These are phyloP conservation scores for Thelaira solivaga DNA, from an alignment of 2,888 invertebrate genomes.

Conservation along the genomic window DNA sequence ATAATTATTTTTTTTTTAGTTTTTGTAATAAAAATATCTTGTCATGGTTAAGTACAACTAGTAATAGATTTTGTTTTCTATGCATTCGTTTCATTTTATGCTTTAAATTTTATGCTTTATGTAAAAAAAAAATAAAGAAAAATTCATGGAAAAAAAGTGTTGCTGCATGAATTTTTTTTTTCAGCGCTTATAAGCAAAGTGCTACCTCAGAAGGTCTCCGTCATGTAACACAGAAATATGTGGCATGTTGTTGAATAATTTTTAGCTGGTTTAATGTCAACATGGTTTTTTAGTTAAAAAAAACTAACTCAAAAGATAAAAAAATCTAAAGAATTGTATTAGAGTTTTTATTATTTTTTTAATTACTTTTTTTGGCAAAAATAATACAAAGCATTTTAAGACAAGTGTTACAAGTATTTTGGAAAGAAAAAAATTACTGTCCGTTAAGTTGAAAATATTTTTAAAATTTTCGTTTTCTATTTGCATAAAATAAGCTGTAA, in stretches of 20 bases:
- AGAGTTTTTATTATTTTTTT: slow-evolving; percentile 17
- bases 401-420: slow-evolving; percentile 55
- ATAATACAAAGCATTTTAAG: slow-evolving; percentile 46
- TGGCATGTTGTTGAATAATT: slow-evolving; percentile 26
- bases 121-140: not conserved
- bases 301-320: not conserved
- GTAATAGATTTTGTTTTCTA: slow-evolving; percentile 10
- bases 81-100: slow-evolving; percentile 13
- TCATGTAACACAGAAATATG: slow-evolving; percentile 13
- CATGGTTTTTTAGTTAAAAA: slow-evolving; percentile 41
- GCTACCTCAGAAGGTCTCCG: slow-evolving; percentile 60
- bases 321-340: not conserved
- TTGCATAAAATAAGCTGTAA: slow-evolving; percentile 40
- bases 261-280: slow-evolving; percentile 56
- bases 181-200: slow-evolving; percentile 6
- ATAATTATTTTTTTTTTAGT: too few species aligned
- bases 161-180: slow-evolving; percentile 9
- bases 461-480: slow-evolving; percentile 4
- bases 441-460: not conserved
- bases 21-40: slow-evolving; percentile 4
- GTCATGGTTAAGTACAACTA: slow-evolving; percentile 19
- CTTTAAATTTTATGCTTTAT: not conserved
- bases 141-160: not conserved
- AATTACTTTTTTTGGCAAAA: not conserved
- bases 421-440: not conserved